Evolutionary conservation across 2,888 invertebrate genomes (phyloP).

Genomic region (Ferrisia virgata): DNA sequence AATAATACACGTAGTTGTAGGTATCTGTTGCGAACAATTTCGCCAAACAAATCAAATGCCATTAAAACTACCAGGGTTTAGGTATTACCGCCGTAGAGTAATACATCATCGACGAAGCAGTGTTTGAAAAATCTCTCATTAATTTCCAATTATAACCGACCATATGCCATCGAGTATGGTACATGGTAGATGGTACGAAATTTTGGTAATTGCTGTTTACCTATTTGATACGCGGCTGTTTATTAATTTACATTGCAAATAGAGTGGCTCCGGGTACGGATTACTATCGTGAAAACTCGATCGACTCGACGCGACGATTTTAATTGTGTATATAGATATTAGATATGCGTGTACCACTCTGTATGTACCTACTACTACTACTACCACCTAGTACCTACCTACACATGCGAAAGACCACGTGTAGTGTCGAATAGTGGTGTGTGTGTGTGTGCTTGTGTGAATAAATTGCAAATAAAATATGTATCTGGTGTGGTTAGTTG

Average conservation of each 20-base stretch:
- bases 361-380: too few species aligned
- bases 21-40: too few species aligned
- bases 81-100: neutral
- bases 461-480: neutral
- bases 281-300: constrained; percentile 3
- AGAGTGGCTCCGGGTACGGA: too few species aligned
- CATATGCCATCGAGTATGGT: neutral
- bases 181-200: neutral
- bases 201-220: neutral
- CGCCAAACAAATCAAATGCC: neutral
- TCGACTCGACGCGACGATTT: too few species aligned
- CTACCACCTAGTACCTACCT: too few species aligned
- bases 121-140: neutral
- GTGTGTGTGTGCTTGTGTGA: too few species aligned
- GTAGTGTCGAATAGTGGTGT: too few species aligned
- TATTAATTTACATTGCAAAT: neutral
- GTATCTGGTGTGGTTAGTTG: neutral
- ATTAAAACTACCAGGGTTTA: too few species aligned
- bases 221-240: neutral
- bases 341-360: too few species aligned
- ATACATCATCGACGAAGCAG: neutral
- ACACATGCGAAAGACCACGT: too few species aligned
- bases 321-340: neutral
- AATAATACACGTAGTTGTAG: too few species aligned
- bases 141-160: constrained; percentile 6